Base-by-base conservation (phyloP, 1,140 invertebrate species). In the Lamellibrachia luymesi region DNA sequence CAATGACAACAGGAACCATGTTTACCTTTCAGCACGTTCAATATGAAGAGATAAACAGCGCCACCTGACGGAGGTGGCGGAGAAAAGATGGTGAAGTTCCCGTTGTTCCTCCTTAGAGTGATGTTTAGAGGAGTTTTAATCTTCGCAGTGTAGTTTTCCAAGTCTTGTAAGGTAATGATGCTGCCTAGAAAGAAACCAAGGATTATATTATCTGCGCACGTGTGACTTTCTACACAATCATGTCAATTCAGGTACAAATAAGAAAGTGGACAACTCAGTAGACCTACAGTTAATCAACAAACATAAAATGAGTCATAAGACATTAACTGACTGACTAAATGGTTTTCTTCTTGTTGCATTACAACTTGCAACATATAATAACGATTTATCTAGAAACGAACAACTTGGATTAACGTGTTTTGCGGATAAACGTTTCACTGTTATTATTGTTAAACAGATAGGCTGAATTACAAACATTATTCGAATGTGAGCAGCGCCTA, bases 11-110 rank as follows among this genome's bases (percentile, higher is more conserved):
- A 7, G 92, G 13, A 51, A 13, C 50, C 22, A 51, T 50, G 38
- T 13, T 91, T 94, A 96, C 96, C 95, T 92, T 98, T 97, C 51
- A 99, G 96, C 91, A 99, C 97, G 94, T 98, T 98, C 7, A 99
- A 95, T 90, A 99, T 98, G 94, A 98, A 98, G 1, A 97, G 97
- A 2, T 99, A 96, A 27, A 99, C 96, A 38, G 97, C 96, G 0
- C 98, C 98, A 94, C 98, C 97, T 90, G 98, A 98, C 0, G 98
- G 98, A 0, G 98, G 97, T 0, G 97, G 98, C 2, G 97, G 96
- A 0, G 98, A 97, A 95, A 97, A 98, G 0, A 99, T 95, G 0
- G 95, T 97, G 10, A 97, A 96, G 0, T 97, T 97, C 93, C 97
- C 94, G 93, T 95, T 94, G 7, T 10, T 13, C 64, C 13, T 80